A percentile compares a stretch with the other conserved stretches of the same genome.
Evolutionary conservation across 1,140 invertebrate genomes (phyloP).

Genomic region (Riptortus pedestris): DNA sequence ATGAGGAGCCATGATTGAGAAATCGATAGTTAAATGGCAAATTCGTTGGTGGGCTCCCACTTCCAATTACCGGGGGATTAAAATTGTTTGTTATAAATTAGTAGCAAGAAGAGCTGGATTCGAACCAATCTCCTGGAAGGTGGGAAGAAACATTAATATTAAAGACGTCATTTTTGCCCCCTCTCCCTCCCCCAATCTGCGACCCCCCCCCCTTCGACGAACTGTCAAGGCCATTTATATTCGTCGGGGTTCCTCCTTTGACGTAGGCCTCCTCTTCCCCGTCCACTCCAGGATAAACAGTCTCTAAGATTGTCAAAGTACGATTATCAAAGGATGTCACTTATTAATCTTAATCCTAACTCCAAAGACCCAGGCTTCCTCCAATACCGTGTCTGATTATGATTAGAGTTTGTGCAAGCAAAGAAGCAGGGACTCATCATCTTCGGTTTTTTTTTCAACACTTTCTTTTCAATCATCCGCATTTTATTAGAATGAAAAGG

Average conservation of each 20-base stretch:
- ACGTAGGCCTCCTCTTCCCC: not conserved
- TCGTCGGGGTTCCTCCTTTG: not conserved
- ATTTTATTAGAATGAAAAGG: not conserved
- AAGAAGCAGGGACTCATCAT: not conserved
- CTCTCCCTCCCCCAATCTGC: not conserved
- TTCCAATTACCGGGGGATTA: constrained; percentile 26
- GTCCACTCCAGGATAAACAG: constrained; percentile 1
- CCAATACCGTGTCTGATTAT: not conserved
- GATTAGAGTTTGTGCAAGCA: constrained; percentile 8
- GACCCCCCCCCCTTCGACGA: not conserved
- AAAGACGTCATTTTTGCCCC: constrained; percentile 23
- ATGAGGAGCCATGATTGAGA: too few species aligned
- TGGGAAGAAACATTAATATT: constrained; percentile 24
- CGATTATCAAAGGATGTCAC: constrained; percentile 15
- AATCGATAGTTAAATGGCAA: too few species aligned
- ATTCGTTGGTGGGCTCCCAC: too few species aligned
- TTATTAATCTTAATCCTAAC: constrained; percentile 16
- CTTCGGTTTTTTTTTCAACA: not conserved
- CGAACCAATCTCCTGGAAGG: not conserved
- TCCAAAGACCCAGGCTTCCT: not conserved
- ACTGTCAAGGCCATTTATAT: not conserved
- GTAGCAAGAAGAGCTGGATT: not conserved
- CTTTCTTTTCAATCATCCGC: constrained; percentile 11
- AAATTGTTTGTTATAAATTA: constrained; percentile 26
- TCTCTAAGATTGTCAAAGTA: constrained; percentile 5